A percentile compares a stretch with the other conserved stretches of the same genome.
phyloP scores from a whole-genome alignment of 2,113 vertebrate genomes.

The Eretmochelys imbricata region DNA sequence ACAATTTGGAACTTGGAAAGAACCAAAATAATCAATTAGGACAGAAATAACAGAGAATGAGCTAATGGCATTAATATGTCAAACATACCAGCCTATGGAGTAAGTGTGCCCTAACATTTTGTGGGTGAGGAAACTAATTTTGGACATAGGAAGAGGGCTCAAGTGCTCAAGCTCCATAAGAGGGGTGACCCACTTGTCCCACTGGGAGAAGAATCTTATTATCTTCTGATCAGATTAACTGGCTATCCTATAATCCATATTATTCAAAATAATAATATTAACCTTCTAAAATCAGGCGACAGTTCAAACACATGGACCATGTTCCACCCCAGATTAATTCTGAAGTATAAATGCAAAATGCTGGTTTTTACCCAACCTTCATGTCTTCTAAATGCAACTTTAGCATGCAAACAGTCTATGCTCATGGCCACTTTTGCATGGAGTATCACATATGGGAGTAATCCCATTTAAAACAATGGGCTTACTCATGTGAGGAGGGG shows the following conservation, averaged over 20 bases:
- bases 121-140: not conserved
- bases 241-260: not conserved
- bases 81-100: too few relatives aligned
- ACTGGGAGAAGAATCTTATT: too few relatives aligned
- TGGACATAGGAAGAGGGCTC: not conserved
- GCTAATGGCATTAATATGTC: too few relatives aligned
- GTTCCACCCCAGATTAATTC: not conserved
- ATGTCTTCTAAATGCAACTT: not conserved
- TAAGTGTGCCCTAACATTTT: too few relatives aligned
- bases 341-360: not conserved
- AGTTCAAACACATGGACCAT: not conserved
- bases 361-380: not conserved
- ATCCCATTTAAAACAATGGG: not conserved
- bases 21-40: too few relatives aligned
- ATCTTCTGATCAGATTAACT: too few relatives aligned
- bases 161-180: too few relatives aligned
- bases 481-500: not conserved
- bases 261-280: rapidly evolving
- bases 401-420: not conserved
- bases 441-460: rapidly evolving
- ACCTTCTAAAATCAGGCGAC: not conserved
- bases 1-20: too few relatives aligned
- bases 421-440: rapidly evolving
- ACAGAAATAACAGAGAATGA: too few relatives aligned
- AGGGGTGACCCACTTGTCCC: too few relatives aligned